Percentiles rank a stretch among this genome's conserved stretches.
These are phyloP conservation scores for Artibeus lituratus DNA, from an alignment of 2,797 vertebrate species.

Conservation along the genomic window DNA sequence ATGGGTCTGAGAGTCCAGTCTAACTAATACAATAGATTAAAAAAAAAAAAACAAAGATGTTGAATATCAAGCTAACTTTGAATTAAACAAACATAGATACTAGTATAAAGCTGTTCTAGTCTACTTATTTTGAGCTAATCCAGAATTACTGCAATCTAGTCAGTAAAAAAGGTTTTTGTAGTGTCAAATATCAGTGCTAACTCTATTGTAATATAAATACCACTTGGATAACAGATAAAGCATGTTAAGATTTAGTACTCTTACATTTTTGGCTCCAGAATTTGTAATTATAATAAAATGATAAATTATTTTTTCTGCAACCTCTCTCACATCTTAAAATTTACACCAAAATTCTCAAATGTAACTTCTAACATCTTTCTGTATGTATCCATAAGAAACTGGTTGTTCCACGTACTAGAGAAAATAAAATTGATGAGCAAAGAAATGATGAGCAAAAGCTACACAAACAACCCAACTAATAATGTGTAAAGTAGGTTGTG, in stretches of 20 bases:
- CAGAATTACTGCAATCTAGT: not conserved
- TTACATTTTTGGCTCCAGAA: not conserved
- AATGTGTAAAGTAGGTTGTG: not conserved
- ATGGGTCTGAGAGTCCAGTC: not conserved
- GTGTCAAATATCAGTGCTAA: not conserved
- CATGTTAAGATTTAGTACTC: not conserved
- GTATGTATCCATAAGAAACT: not conserved
- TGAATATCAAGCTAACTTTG: not conserved
- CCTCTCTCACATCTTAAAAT: not conserved
- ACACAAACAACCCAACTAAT: not conserved
- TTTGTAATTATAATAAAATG: constrained; percentile 13
- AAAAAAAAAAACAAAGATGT: not conserved
- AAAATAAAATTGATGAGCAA: not conserved
- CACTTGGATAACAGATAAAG: not conserved
- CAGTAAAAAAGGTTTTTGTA: constrained; percentile 32
- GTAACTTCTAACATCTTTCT: constrained; percentile 39
- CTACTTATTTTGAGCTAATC: constrained; percentile 44
- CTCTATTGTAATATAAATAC: not conserved
- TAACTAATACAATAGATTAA: not conserved
- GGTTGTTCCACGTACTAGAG: not conserved
- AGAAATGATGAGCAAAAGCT: constrained; percentile 26
- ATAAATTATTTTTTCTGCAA: constrained; percentile 20
- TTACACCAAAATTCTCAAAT: constrained; percentile 38
- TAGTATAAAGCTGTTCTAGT: not conserved
- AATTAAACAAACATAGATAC: not conserved